Percentiles rank a stretch among this genome's conserved stretches.
These are phyloP conservation scores for Morone chrysops DNA, from an alignment of 2,113 vertebrate genomes.

Conservation along the genomic window DNA sequence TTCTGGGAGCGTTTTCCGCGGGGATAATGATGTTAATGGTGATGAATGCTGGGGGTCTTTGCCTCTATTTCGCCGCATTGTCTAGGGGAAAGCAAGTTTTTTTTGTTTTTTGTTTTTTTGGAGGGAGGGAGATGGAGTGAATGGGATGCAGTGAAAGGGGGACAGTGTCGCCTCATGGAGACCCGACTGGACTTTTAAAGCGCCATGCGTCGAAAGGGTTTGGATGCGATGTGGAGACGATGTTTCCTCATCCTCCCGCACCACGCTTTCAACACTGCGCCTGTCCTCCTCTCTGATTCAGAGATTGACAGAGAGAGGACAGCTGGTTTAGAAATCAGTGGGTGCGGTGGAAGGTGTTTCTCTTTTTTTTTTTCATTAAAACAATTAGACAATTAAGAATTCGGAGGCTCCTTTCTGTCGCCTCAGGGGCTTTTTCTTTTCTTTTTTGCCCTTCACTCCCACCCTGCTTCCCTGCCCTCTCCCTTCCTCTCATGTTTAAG, in stretches of 20 bases:
- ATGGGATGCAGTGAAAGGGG: constrained; percentile 25
- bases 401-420: background rate
- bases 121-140: background rate
- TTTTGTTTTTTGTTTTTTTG: background rate
- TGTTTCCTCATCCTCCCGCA: constrained; percentile 47
- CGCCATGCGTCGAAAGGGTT: constrained; percentile 51
- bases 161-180: constrained; percentile 22
- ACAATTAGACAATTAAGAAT: background rate
- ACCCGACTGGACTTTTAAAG: constrained; percentile 23
- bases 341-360: constrained; percentile 4
- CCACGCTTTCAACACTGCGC: constrained; percentile 28
- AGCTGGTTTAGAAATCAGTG: background rate
- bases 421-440: background rate
- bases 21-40: background rate
- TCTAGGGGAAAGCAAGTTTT: constrained; percentile 41
- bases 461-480: constrained; percentile 1
- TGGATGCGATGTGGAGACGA: constrained; percentile 62
- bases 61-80: constrained; percentile 14
- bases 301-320: background rate
- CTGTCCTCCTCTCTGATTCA: constrained; percentile 30
- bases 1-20: constrained; percentile 19
- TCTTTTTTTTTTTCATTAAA: background rate
- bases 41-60: constrained; percentile 13
- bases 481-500: constrained; percentile 10
- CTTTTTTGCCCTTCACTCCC: background rate